A percentile compares a stretch with the other conserved stretches of the same genome.
Conservation (phyloP, 2,797 vertebrate species). For the Eulemur rubriventer region DNA sequence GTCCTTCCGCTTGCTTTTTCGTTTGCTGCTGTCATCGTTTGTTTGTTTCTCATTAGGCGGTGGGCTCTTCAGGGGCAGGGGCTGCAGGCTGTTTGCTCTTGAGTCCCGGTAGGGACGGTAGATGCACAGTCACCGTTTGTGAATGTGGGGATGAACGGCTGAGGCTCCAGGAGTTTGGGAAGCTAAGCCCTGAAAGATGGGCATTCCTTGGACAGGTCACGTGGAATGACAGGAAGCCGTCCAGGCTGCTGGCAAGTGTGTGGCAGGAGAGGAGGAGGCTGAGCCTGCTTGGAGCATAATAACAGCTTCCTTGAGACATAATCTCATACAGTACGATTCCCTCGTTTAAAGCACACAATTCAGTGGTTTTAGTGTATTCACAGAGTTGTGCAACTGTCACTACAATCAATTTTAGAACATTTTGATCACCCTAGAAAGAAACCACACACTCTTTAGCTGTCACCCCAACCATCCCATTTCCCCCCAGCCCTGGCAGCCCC, state of each 20-base stretch:
- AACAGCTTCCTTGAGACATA: not conserved
- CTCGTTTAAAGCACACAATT: not conserved
- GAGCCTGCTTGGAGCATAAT: not conserved
- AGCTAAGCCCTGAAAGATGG: not conserved
- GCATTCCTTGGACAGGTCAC: not conserved
- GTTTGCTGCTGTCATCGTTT: not conserved
- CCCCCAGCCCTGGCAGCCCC: too few relatives aligned
- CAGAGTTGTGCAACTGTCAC: not conserved
- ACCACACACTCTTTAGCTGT: not conserved
- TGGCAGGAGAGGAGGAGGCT: not conserved
- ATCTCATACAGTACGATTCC: accelerated
- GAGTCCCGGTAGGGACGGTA: not conserved
- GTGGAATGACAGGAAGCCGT: not conserved
- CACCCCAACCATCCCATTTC: too few relatives aligned
- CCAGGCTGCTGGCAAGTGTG: not conserved
- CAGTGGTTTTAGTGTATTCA: not conserved
- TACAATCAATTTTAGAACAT: not conserved
- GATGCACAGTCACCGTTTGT: accelerated
- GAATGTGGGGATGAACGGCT: not conserved
- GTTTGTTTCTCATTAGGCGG: not conserved
- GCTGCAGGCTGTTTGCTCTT: not conserved
- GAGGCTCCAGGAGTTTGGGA: not conserved
- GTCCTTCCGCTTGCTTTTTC: not conserved
- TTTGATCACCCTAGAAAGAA: not conserved
- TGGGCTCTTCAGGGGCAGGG: not conserved